Base-by-base conservation (phyloP, 2,888 invertebrate genomes). In the Eupithecia vulgata region DNA sequence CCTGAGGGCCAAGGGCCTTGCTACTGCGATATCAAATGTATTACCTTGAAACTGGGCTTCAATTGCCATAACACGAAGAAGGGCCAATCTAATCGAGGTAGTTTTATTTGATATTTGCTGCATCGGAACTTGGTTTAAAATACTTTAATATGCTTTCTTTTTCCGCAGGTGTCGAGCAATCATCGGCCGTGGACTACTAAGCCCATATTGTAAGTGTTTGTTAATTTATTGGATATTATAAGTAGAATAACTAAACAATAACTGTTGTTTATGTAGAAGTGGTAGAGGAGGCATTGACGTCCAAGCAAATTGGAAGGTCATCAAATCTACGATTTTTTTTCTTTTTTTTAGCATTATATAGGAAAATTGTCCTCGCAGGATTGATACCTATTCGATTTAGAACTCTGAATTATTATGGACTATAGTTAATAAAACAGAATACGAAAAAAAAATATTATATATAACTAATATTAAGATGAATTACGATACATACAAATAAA, bases 181-280 rank as follows among this genome's bases (percentile, higher is more conserved):
- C 66, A 78, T 78, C 75, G 81, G 82, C 82, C 80, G 85, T 82
- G 80, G 77, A 78, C 76, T 78, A 77, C 81, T 80, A 79, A 82
- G 80, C 81, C 75, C 79, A 80, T 69, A 83, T 67, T 79, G 86
- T 87, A 74, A 87, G 86, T 85, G 7, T 34, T 34, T 61, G 21
- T 61, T 34, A 12, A 17, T 34, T 34, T 34, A 34, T 64, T n/a
- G 2, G 4, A 8, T n/a, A n/a, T n/a, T n/a, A 35, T 62, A 13
- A 10, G 17, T 61, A 21, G 10, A 52, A 10, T 21, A n/a, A n/a
- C n/a, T n/a, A n/a, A n/a, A 5, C 17, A 17, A n/a, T n/a, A 7
- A 8, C 1, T 2, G 45, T 48, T 40, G 10, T n/a, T n/a, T n/a
- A n/a, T n/a, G n/a, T n/a, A n/a, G n/a, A n/a, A n/a, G n/a, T n/a